phyloP scores from a whole-genome alignment of 2,113 vertebrate genomes.

The Cariama cristata region DNA sequence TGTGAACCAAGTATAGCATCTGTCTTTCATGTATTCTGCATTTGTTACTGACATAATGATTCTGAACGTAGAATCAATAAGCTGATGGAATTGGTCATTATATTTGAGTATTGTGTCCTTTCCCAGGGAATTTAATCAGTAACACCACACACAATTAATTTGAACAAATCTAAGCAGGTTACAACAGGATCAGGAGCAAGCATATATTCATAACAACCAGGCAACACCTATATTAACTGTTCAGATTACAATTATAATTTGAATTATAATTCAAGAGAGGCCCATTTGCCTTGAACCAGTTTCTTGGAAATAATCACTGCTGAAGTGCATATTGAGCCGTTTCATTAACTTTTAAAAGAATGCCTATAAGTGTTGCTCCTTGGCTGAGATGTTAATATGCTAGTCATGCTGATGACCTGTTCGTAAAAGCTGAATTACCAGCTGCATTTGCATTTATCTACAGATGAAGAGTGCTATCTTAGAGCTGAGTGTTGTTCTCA shows the following conservation, averaged over 20 bases:
- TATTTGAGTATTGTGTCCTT: background rate
- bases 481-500: background rate
- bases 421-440: constrained; percentile 7
- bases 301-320: constrained; percentile 45
- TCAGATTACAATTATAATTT: constrained; percentile 43
- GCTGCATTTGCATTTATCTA: background rate
- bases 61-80: constrained; percentile 23
- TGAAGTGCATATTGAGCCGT: constrained; percentile 17
- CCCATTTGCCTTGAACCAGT: background rate
- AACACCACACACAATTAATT: background rate
- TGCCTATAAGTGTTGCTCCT: background rate
- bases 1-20: background rate
- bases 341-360: constrained; percentile 30
- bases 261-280: constrained; percentile 39
- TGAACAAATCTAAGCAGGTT: background rate
- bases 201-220: background rate
- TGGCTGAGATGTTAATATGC: constrained; percentile 26
- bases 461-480: background rate
- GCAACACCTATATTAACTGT: background rate
- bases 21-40: background rate
- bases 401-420: background rate
- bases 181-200: background rate
- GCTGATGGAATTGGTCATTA: background rate
- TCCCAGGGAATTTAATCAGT: background rate
- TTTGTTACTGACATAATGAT: background rate